phyloP scores from a whole-genome alignment of 2,888 invertebrate species.

The Clistopyga incitator region DNA sequence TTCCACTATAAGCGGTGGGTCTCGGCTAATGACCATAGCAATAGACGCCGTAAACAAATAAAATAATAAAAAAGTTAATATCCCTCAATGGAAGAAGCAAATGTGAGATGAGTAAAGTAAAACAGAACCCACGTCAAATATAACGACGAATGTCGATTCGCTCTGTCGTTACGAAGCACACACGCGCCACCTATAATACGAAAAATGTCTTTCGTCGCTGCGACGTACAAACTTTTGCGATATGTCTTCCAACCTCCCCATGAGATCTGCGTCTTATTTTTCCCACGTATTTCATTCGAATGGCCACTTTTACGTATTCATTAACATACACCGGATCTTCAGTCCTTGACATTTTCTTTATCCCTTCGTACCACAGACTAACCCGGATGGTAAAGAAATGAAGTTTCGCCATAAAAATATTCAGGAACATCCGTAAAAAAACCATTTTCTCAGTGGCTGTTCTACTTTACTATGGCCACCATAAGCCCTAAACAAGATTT shows the following conservation, averaged over 20 bases:
- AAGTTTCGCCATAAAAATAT: slow-evolving; percentile 12
- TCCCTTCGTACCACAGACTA: slow-evolving; percentile 1
- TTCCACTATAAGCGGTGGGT: too few relatives aligned
- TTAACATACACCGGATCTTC: slow-evolving; percentile 16
- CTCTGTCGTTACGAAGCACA: not conserved
- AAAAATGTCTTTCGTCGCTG: not conserved
- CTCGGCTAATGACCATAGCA: too few relatives aligned
- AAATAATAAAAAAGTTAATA: slow-evolving; percentile 15
- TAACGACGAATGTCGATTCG: slow-evolving; percentile 46
- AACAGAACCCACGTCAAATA: slow-evolving; percentile 35
- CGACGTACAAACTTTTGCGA: too few relatives aligned
- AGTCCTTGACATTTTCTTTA: not conserved
- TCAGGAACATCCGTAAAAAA: not conserved
- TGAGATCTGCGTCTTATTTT: slow-evolving; percentile 34
- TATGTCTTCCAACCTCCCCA: slow-evolving; percentile 34
- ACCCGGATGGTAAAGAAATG: not conserved
- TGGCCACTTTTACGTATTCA: slow-evolving; percentile 50
- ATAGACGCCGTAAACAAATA: too few relatives aligned
- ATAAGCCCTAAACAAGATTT: not conserved
- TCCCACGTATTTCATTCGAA: slow-evolving; percentile 37
- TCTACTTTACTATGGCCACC: not conserved
- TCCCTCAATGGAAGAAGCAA: slow-evolving; percentile 31
- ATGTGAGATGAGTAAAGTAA: slow-evolving; percentile 14
- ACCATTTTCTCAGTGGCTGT: not conserved
- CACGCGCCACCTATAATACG: slow-evolving; percentile 17